Evolutionary conservation across 2,113 vertebrate species (phyloP), one percentile per base, ranked within the genome.

Genomic region (Brachyhypopomus gauderio): DNA sequence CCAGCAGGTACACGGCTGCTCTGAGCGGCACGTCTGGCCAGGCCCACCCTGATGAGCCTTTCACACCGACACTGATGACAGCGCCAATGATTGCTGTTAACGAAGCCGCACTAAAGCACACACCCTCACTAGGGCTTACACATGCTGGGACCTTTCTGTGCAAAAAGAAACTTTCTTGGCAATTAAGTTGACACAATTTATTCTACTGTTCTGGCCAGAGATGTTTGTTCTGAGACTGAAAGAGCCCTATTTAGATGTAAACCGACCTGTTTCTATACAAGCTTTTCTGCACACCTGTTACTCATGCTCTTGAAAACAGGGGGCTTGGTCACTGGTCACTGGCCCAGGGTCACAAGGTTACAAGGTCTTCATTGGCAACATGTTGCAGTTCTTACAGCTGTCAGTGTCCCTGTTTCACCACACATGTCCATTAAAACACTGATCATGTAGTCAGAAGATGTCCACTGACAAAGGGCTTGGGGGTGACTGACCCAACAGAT

Each of bases 1-100:
- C 83, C 85, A 86, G 85, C 58, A 55, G 70, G 73, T 56, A 48
- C n/a, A 27, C 30, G 38, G 78, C 72, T 38, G 71, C 62, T 55
- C 70, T 78, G 36, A 75, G 25, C 72, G 36, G 67, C 73, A 80
- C 52, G 63, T 23, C 4, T 60, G 73, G 52, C 48, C 67, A 41
- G 45, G 36, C 67, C 41, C 66, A 6, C 69, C 52, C 60, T 81
- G 75, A 85, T 78, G 69, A 78, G 75, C 74, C 69, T 72, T 77
- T 77, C 73, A 80, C 72, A 20, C 12, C 25, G 72, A 75, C 72
- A 22, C 20, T 45, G 66, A 72, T 34, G 78, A 72, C 58, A 36
- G 22, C 45, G 23, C 19, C 60, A 45, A 77, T 77, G 67, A 77
- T 62, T 77, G 67, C 58, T 67, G 64, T 66, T 78, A 84, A 75